Percentiles rank a stretch among this genome's conserved stretches.
Evolutionary conservation across 2,797 vertebrate genomes (phyloP).

Genomic region (Harpagifer antarcticus): DNA sequence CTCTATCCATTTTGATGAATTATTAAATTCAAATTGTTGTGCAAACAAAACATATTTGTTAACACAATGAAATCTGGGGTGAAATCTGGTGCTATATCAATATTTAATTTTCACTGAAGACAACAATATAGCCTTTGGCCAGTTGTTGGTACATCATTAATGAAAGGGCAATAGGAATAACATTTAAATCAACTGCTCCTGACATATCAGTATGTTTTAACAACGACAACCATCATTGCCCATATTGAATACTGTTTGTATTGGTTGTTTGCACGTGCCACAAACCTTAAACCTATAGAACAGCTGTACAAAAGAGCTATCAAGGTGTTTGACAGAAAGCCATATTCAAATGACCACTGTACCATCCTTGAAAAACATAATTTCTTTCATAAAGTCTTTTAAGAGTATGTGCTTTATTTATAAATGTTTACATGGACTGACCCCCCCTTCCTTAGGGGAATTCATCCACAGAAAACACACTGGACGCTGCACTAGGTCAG

Average conservation of each 20-base stretch:
- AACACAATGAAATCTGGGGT: constrained; percentile 82
- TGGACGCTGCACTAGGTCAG: too few species aligned
- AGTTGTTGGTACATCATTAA: constrained; percentile 82
- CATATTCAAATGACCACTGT: too few species aligned
- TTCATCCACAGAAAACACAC: too few species aligned
- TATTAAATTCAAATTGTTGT: constrained; percentile 83
- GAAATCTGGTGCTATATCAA: constrained; percentile 81
- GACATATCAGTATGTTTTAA: constrained; percentile 53
- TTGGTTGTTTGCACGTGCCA: too few species aligned
- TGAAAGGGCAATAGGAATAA: constrained; percentile 67
- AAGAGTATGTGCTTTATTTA: too few species aligned
- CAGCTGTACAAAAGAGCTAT: too few species aligned
- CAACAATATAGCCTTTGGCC: constrained; percentile 78
- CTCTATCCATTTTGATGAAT: constrained; percentile 76
- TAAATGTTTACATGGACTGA: too few species aligned
- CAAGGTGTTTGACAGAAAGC: too few species aligned
- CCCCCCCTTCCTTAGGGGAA: not conserved
- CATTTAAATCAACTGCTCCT: constrained; percentile 50
- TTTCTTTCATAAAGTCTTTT: too few species aligned
- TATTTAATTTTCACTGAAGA: constrained; percentile 84
- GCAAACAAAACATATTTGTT: constrained; percentile 87
- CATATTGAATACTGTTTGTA: too few species aligned
- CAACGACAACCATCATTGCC: constrained; percentile 19
- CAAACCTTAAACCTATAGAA: too few species aligned
- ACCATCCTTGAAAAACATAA: too few species aligned